Base-by-base conservation (phyloP, 1,140 invertebrate species). In the Wasmannia auropunctata region DNA sequence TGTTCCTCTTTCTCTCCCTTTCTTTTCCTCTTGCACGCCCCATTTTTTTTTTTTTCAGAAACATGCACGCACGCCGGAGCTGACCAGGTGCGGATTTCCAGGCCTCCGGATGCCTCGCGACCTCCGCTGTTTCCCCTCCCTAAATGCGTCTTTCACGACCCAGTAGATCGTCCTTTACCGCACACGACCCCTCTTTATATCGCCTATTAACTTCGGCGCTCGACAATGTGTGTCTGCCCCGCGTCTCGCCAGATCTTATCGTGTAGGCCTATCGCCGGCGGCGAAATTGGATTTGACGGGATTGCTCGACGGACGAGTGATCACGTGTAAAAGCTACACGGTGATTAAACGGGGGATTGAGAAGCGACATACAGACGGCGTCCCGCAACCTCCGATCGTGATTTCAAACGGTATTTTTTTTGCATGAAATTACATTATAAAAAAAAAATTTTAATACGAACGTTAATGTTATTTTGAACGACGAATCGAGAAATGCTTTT, bases 181-280 rank as follows among this genome's bases (percentile, higher is more conserved):
- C 77, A 80, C 49, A 84, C 83, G 25, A 60, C 37, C 60, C 56
- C 60, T 43, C 85, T 90, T 89, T 89, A 85, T 90, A 51, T 56
- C 79, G 60, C 86, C 84, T 90, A 90, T 90, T 89, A 90, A 87
- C 87, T 81, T 28, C 28, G 56, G 49, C 76, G 80, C 62, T 86
- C 51, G 19, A 69, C 67, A 80, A 49, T 87, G 63, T 76, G 74
- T 80, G 87, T 77, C 88, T 22, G 67, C 58, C 14, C 75, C 65
- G 34, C 28, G 74, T 88, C 87, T 85, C 70, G 19, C 2, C 80
- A 85, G 87, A 88, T 88, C 74, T 76, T 80, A 80, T 80, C 77
- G 62, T 11, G 51, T 11, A n/a, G 75, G 75, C 62, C 46, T 80
- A 54, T 69, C 77, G 77, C 31, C 62, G 46, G 16, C 77, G 34